These are phyloP conservation scores for Lonchura striata DNA, from an alignment of 2,113 vertebrate genomes.

Conservation along the genomic window DNA sequence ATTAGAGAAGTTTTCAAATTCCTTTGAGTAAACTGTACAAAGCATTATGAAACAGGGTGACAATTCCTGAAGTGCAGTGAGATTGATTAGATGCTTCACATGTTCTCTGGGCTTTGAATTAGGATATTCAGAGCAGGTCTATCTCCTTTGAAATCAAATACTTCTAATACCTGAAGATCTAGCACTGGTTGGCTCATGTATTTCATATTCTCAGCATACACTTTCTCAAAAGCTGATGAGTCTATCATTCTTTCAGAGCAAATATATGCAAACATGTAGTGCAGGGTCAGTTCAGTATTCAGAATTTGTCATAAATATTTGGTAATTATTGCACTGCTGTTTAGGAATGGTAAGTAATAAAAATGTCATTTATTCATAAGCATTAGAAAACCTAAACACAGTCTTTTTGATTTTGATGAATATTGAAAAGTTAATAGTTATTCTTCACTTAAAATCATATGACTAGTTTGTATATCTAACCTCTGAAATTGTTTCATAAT, in stretches of 20 bases:
- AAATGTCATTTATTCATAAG: background rate
- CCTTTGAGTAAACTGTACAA: background rate
- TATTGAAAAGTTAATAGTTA: slow-evolving; percentile 30
- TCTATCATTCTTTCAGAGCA: background rate
- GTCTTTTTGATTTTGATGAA: background rate
- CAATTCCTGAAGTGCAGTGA: background rate
- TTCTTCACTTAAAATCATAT: background rate
- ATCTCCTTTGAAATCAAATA: background rate
- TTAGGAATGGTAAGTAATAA: background rate
- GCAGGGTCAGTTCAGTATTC: background rate
- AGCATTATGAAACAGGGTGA: background rate
- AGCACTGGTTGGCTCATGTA: background rate
- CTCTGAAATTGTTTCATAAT: background rate
- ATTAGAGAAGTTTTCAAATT: background rate
- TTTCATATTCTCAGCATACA: background rate
- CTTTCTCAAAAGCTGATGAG: background rate
- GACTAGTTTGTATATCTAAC: background rate
- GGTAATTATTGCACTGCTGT: background rate
- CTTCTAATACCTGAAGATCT: background rate
- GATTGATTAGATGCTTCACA: background rate
- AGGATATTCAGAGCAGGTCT: background rate
- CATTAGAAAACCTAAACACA: background rate
- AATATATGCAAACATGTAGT: background rate
- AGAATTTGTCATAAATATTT: background rate
- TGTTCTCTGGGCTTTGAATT: background rate